These are phyloP conservation scores for Papilio dardanus DNA, from an alignment of 1,140 invertebrate species.

Conservation along the genomic window DNA sequence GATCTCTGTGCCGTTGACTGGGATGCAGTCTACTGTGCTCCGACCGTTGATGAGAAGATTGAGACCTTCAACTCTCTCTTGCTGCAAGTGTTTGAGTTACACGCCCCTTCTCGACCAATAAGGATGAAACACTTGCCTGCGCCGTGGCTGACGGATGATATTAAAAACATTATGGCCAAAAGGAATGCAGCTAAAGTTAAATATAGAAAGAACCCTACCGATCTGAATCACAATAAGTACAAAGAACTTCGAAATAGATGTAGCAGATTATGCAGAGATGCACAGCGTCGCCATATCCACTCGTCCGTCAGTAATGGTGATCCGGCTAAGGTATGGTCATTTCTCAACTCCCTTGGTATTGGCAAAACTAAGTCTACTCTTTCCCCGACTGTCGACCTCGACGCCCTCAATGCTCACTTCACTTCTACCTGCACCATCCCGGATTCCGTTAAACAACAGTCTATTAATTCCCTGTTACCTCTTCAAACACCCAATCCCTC, in stretches of 20 bases:
- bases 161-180: conserved; percentile 31
- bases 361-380: conserved; percentile 37
- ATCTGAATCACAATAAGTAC: not conserved
- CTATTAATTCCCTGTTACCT: conserved; percentile 10
- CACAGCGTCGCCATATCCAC: conserved; percentile 45
- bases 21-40: not conserved
- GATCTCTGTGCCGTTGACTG: not conserved
- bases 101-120: conserved; percentile 34
- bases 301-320: conserved; percentile 41
- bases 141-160: conserved; percentile 37
- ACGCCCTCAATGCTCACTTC: conserved; percentile 11
- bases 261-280: conserved; percentile 41
- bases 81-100: not conserved
- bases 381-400: conserved; percentile 4
- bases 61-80: not conserved
- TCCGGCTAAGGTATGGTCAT: conserved; percentile 44
- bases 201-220: conserved; percentile 13
- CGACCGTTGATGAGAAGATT: not conserved
- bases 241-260: conserved; percentile 17
- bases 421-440: not conserved
- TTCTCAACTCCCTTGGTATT: conserved; percentile 43
- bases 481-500: not conserved
- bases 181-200: conserved; percentile 29
- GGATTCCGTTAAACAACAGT: not conserved
- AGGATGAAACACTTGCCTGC: conserved; percentile 39